These are phyloP conservation scores for Cheilosia scutellata DNA, from an alignment of 2,888 invertebrate species.

Conservation along the genomic window DNA sequence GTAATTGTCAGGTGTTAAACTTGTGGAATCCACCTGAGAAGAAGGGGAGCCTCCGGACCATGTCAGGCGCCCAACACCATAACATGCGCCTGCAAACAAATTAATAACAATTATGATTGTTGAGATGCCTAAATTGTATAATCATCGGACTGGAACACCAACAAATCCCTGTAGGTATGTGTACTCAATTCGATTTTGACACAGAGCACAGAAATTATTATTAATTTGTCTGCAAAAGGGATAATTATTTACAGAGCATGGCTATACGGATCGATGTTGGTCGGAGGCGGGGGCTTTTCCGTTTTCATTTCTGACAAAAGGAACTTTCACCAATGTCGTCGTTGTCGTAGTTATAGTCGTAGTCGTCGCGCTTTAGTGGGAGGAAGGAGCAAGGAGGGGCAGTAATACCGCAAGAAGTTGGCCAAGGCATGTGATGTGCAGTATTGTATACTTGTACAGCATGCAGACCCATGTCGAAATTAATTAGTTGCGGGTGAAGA, in stretches of 20 bases:
- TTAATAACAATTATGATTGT: slow-evolving; percentile 75
- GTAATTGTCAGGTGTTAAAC: slow-evolving; percentile 74
- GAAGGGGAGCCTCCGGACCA: slow-evolving; percentile 26
- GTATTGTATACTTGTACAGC: not conserved
- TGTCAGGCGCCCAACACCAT: slow-evolving; percentile 20
- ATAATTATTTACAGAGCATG: slow-evolving; percentile 63
- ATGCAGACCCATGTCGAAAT: slow-evolving; percentile 65
- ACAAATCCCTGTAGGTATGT: slow-evolving; percentile 1
- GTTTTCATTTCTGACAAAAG: slow-evolving; percentile 28
- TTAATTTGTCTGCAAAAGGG: slow-evolving; percentile 72
- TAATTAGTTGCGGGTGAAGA: slow-evolving; percentile 76
- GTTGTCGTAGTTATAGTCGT: not conserved
- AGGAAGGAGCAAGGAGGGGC: slow-evolving; percentile 22
- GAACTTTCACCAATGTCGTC: slow-evolving; percentile 54
- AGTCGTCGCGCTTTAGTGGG: slow-evolving; percentile 1
- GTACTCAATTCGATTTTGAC: slow-evolving; percentile 62
- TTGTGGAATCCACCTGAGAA: slow-evolving; percentile 72
- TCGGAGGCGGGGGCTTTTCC: not conserved
- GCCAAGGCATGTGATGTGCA: slow-evolving; percentile 33
- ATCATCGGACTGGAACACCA: slow-evolving; percentile 48
- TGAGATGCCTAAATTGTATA: slow-evolving; percentile 76
- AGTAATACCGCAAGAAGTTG: slow-evolving; percentile 26
- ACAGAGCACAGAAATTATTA: slow-evolving; percentile 61
- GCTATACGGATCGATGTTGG: not conserved
- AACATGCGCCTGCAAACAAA: slow-evolving; percentile 57